Base-by-base conservation (phyloP, 2,797 vertebrate genomes). In the Acrossocheilus wenchowensis region DNA sequence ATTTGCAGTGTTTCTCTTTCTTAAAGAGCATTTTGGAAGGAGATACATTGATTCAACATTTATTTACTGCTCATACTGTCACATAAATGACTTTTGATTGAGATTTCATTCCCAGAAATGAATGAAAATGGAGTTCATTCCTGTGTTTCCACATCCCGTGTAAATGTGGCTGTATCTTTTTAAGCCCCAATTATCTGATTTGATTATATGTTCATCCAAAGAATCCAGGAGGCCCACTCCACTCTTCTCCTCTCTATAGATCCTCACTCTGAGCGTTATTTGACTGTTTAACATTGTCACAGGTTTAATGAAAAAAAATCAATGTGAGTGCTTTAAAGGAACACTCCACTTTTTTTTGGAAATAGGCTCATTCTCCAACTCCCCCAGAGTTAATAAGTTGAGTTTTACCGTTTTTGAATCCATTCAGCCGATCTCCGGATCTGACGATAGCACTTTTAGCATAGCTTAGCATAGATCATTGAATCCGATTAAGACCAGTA, bases 91-190 rank as follows among this genome's bases (percentile, higher is more conserved):
- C 39, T 26, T 80, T 19, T 14, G 12, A 68, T 78, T 86, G 81
- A 34, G 50, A 77, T 60, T 72, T 86, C 36, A 88, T 83, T 81
- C 75, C 75, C 64, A 45, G 14, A 81, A 84, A 81, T 86, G 39
- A 66, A 78, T 80, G 45, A 73, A 85, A 87, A 86, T 75, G 11
- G 19, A 83, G 71, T 80, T 82, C 41, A 89, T 87, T 86, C 66
- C n/a, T 62, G 39, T 34, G 64, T 30, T 7, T 34, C 34, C 41
- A n/a, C 57, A 30, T 48, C 7, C 48, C 11, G 26, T 77, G 45
- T 45, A 86, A 81, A 86, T 73, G 60, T 45, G 78, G 50, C 50
- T 78, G 66, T 83, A 83, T 26, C 23, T 62, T 57, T 57, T 52
- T 8, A 69, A 17, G 2, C 3, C 26, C 6, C 30, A 66, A 8